Base-by-base conservation (phyloP, 2,888 invertebrate genomes). In the Diplazon laetatorius region DNA sequence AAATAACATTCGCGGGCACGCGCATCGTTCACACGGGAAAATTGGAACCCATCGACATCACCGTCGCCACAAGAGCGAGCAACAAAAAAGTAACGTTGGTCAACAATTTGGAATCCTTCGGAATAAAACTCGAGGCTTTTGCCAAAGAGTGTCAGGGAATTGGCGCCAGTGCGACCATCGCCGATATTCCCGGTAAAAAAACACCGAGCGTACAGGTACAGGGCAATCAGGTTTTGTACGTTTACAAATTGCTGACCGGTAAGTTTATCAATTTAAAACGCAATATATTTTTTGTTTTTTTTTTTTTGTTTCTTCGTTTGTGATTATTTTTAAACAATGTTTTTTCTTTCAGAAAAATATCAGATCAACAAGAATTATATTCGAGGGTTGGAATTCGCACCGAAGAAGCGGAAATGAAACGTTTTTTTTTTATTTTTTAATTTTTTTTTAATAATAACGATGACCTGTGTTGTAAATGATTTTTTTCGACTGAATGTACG, bases 61-160 rank as follows among this genome's bases (percentile, higher is more conserved):
- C 94, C 14, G 93, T 97, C 5, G 95, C 94, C 18, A 94, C 94
- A n/a, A 92, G 98, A 76, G 94, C 95, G 20, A 96, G 96, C 20
- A 97, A 97, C 89, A 98, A 98, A 90, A 97, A 97, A 93, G 97
- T 96, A 66, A 98, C 98, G 0, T 91, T 98, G 63, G 94, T 99
- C 1, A 96, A 97, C 84, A 98, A 98, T 92, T 93, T 98, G 87
- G 97, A 97, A 88, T 92, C 94, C 75, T 98, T 95, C 91, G 97
- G 98, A 30, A 96, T 98, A 85, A 95, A 94, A 84, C 92, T 97
- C 76, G 91, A 93, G 25, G 95, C 95, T 86, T 95, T 98, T 90
- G 95, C 96, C 16, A 95, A 95, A 88, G 94, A 94, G 83, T 96
- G 97, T 86, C 97, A 98, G 91, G 96, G 95, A 12, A 96, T 96